Base-by-base conservation (phyloP, 2,888 invertebrate genomes). In the Autographa pulchrina region DNA sequence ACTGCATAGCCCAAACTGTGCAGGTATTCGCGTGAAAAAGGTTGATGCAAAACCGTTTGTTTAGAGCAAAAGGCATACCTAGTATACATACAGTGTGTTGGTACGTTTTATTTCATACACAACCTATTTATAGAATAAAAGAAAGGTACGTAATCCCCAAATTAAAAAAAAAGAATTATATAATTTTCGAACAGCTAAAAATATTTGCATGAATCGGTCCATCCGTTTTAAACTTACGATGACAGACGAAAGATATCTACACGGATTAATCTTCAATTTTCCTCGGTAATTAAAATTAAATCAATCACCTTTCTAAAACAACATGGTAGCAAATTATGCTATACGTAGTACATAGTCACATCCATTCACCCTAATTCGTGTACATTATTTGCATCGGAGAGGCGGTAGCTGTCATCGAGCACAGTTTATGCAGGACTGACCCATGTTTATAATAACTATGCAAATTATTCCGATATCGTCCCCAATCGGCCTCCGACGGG, bases 361-460 rank as follows among this genome's bases (percentile, higher is more conserved):
- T 86, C 89, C 78, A 82, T 82, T 68, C 65, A 72, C 69, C 78
- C 80, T 87, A 86, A 87, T 82, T 86, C 77, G 61, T 75, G 79
- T 80, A 86, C 75, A 83, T 82, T 85, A 92, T 92, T 93, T 92
- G 91, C 92, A 93, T 93, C 89, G 83, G 87, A 89, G 92, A 92
- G 91, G 90, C 89, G 89, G 90, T 87, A 90, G 90, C 92, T 92
- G 93, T 94, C 93, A 93, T 90, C 92, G 88, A 85, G 83, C 87
- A 86, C 87, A 90, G 92, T 92, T 94, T 93, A 94, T 93, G 92
- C 94, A 92, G 92, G 91, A 90, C 89, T 94, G 94, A 94, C 93
- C 94, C 93, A 90, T 94, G 95, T 93, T 94, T 94, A 95, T 94
- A 94, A 95, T 95, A 95, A 94, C 93, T 94, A 96, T 95, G 95